Base-by-base conservation (phyloP, 2,888 invertebrate species). In the Zygaena filipendulae region DNA sequence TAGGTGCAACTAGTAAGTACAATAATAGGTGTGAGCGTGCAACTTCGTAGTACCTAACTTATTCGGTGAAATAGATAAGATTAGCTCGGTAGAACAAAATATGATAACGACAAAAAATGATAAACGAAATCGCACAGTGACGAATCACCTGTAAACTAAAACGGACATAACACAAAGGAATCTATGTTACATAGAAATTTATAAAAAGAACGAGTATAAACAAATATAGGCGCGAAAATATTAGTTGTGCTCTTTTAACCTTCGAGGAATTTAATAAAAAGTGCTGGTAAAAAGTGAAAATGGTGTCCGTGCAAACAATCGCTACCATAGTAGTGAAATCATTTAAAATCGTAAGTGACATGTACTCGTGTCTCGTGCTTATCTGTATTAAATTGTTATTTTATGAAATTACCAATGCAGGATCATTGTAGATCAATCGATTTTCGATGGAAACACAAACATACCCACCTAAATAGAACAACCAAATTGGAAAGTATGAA, bases 301-400 rank as follows among this genome's bases (percentile, higher is more conserved):
- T 91, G 91, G 89, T 90, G 60, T 88, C 90, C 39, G 82, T 91
- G 34, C 88, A 90, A 61, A 91, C 90, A 23, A 88, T 92, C 45
- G 92, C 87, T 39, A 87, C 90, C 32, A 87, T 92, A 35, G 86
- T 90, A 62, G 84, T 92, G 52, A 92, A 92, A 82, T 72, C 87
- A 33, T 77, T 92, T 32, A 93, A 92, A 82, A 70, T 92, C 84
- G 92, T 92, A 80, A 87, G 88, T 82, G 58, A 22, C 21, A 33
- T 21, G 21, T n/a, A n/a, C n/a, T n/a, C n/a, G n/a, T 29, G 21
- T 10, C 21, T 26, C n/a, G n/a, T 13, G 27, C 7, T 26, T 26
- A 4, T 27, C 24, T 36, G 24, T 34, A 23, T 10, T 19, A 16
- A 22, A 23, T 28, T 31, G 19, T 22, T 27, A 23, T n/a, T n/a